A percentile compares a stretch with the other conserved stretches of the same genome.
Evolutionary conservation across 1,140 invertebrate genomes (phyloP).

Genomic region (Saccostrea glomerata): DNA sequence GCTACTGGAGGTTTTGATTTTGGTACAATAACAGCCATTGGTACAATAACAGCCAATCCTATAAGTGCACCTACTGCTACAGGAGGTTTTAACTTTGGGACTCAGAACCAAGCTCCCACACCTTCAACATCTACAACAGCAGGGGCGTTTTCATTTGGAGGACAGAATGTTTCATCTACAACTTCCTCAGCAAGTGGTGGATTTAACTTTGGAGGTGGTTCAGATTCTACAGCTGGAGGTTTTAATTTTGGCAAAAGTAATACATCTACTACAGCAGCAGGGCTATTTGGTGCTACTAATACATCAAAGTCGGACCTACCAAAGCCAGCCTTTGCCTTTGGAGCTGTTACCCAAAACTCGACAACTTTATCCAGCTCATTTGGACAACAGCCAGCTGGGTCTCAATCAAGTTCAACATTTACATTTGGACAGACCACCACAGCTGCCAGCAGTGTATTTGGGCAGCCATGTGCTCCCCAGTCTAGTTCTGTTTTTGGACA

Average conservation of each 20-base stretch:
- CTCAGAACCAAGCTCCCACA: not conserved
- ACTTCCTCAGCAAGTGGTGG: not conserved
- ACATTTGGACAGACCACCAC: constrained; percentile 9
- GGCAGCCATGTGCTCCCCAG: not conserved
- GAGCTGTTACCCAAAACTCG: not conserved
- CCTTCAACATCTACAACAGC: not conserved
- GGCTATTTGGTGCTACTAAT: not conserved
- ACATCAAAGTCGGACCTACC: not conserved
- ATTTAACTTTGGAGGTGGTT: constrained; percentile 17
- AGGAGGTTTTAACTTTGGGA: constrained; percentile 13
- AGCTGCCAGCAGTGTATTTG: constrained; percentile 13
- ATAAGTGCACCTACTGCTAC: not conserved
- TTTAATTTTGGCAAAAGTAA: constrained; percentile 22
- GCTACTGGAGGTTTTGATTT: not conserved
- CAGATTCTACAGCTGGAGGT: not conserved
- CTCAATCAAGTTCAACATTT: constrained; percentile 16
- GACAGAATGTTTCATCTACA: not conserved
- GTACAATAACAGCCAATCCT: not conserved
- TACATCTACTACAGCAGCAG: not conserved
- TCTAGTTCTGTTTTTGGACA: not conserved
- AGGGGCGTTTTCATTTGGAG: not conserved
- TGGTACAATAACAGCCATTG: not conserved
- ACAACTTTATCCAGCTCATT: not conserved
- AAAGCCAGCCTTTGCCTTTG: not conserved
- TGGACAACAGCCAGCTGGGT: constrained; percentile 18